Evolutionary conservation across 2,797 vertebrate genomes (phyloP).

Genomic region (Rhinophrynus dorsalis): DNA sequence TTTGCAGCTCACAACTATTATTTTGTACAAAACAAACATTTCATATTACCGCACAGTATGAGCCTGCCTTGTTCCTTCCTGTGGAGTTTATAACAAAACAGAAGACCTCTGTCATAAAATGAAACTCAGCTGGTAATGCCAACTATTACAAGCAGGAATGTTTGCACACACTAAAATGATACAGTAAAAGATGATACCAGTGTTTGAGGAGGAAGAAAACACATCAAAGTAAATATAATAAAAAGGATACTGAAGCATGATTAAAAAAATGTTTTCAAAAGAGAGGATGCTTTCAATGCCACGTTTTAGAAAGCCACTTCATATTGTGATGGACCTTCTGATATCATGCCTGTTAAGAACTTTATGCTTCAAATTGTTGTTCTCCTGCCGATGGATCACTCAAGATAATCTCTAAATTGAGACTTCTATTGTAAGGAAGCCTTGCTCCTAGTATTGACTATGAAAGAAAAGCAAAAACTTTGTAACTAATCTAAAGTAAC

Average conservation of each 20-base stretch:
- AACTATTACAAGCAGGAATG: not conserved
- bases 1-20: not conserved
- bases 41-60: not conserved
- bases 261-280: not conserved
- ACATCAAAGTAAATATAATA: not conserved
- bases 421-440: not conserved
- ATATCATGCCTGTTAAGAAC: not conserved
- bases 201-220: not conserved
- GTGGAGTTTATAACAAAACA: not conserved
- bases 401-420: slow-evolving; percentile 16
- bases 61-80: not conserved
- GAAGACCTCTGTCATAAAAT: not conserved
- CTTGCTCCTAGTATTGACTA: not conserved
- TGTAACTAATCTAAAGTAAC: slow-evolving; percentile 10
- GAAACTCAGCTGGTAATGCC: not conserved
- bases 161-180: not conserved
- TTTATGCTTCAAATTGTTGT: not conserved
- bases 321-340: not conserved
- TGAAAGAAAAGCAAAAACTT: not conserved
- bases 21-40: not conserved
- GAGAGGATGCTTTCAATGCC: not conserved
- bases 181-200: not conserved
- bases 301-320: not conserved
- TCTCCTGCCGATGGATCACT: not conserved
- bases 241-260: not conserved